Evolutionary conservation across 1,140 invertebrate species (phyloP), one percentile per base, ranked within the genome.

Genomic region (Semibalanus balanoides): DNA sequence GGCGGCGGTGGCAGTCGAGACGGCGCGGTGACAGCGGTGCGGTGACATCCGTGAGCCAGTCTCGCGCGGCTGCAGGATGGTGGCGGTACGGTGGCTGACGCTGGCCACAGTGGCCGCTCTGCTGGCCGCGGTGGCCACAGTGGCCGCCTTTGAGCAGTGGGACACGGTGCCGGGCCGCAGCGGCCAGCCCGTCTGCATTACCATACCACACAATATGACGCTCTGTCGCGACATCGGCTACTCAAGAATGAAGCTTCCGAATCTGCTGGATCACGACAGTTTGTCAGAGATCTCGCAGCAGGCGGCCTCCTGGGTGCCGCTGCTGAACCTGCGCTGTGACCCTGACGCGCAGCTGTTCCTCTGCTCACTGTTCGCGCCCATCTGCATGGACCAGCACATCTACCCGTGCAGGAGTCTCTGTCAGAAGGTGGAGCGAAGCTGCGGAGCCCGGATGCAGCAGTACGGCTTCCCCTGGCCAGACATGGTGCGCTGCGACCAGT

Each of bases 381-480:
- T 91, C 29, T 91, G 90, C 82, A 79, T 89, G 75, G 88, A 89
- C 79, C 83, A 86, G 77, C 84, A 84, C 30, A 90, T 89, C 77
- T 87, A 87, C 77, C 89, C 88, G 0, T 91, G 90, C 82, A 83
- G 88, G 43, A 88, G 87, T 64, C 84, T 91, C 22, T 91, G 90
- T 81, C 84, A 88, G 80, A 85, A 85, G 35, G 90, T 91, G 1
- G 85, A 87, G 80, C 80, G 80, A 30, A 86, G 86, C 35, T 91
- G 90, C 82, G 88, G 89, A 78, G 82, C 82, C 3, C 83, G 85
- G n/a, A 91, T 91, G 89, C 81, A 83, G 40, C 82, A 82, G 74
- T 90, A 90, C 81, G 89, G 89, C 19, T 91, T 87, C 81, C 86
- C 87, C 0, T 91, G 90, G 90, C 90, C 90, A 0, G 86, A 88